Evolutionary conservation across 2,113 vertebrate species (phyloP).

Genomic region (Acrocephalus arundinaceus): DNA sequence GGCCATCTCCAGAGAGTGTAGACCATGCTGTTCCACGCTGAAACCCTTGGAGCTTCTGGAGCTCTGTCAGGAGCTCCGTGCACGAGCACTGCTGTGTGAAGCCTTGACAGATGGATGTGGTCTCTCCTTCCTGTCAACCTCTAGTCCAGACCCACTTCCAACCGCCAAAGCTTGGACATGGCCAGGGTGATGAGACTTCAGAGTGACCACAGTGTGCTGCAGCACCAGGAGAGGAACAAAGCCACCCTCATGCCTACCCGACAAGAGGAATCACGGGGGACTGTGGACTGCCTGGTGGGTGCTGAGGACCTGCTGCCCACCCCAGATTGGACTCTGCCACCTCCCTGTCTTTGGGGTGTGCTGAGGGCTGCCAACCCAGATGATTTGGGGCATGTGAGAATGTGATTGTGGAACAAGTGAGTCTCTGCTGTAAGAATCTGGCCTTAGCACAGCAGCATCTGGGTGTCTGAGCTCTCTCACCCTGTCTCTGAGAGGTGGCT

Average conservation of each 20-base stretch:
- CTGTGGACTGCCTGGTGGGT: background rate
- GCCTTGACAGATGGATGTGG: background rate
- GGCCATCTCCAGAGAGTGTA: background rate
- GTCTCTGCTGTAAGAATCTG: background rate
- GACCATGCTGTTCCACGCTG: background rate
- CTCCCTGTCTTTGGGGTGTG: background rate
- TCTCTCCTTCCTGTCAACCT: background rate
- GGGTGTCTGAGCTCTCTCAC: background rate
- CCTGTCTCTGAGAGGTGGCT: background rate
- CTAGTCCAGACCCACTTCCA: background rate
- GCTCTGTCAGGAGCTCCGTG: rapidly evolving
- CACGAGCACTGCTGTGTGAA: rapidly evolving
- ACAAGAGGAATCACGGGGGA: rapidly evolving
- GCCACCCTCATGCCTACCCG: rapidly evolving
- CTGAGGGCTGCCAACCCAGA: background rate
- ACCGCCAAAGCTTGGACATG: background rate
- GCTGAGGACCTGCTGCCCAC: background rate
- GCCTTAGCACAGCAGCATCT: background rate
- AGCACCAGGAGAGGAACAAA: background rate
- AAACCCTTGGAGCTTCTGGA: background rate
- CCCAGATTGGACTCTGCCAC: background rate
- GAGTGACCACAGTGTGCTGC: rapidly evolving
- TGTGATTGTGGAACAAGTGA: background rate
- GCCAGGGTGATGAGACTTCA: background rate
- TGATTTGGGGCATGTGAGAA: background rate